Percentiles rank a stretch among this genome's conserved stretches.
These are phyloP conservation scores for Cabera pusaria DNA, from an alignment of 2,888 invertebrate genomes.

Conservation along the genomic window DNA sequence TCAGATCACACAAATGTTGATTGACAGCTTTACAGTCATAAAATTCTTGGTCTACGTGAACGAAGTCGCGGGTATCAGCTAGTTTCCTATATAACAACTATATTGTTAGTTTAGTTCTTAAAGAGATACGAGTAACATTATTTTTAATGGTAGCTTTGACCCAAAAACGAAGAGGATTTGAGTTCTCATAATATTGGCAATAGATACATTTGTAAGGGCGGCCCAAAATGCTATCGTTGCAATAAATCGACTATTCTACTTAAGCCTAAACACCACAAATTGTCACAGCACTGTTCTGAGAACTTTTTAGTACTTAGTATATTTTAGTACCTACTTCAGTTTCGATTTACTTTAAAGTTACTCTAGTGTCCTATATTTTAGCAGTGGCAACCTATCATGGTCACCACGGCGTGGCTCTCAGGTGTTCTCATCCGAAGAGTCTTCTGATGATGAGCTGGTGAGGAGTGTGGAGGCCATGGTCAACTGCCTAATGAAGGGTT, in stretches of 20 bases:
- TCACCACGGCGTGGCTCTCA: conserved; percentile 79
- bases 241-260: conserved; percentile 6
- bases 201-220: too few species aligned
- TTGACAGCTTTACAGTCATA: too few species aligned
- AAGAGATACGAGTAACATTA: too few species aligned
- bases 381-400: conserved; percentile 77
- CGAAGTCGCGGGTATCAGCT: too few species aligned
- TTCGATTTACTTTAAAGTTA: conserved; percentile 33
- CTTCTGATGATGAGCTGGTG: conserved; percentile 84
- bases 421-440: conserved; percentile 78
- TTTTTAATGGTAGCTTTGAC: too few species aligned
- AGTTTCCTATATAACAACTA: too few species aligned
- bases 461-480: conserved; percentile 85
- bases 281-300: conserved; percentile 28
- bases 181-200: too few species aligned
- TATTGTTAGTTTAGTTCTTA: too few species aligned
- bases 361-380: conserved; percentile 72
- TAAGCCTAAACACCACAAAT: conserved; percentile 20
- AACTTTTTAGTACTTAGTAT: conserved; percentile 6
- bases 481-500: conserved; percentile 84
- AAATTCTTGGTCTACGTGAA: too few species aligned
- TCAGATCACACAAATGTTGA: too few species aligned
- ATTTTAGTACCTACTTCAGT: background rate
- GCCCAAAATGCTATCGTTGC: conserved; percentile 15
- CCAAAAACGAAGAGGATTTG: too few species aligned